A percentile compares a stretch with the other conserved stretches of the same genome.
Conservation (phyloP, 2,797 vertebrate species). For the Amazonetta brasiliensis region DNA sequence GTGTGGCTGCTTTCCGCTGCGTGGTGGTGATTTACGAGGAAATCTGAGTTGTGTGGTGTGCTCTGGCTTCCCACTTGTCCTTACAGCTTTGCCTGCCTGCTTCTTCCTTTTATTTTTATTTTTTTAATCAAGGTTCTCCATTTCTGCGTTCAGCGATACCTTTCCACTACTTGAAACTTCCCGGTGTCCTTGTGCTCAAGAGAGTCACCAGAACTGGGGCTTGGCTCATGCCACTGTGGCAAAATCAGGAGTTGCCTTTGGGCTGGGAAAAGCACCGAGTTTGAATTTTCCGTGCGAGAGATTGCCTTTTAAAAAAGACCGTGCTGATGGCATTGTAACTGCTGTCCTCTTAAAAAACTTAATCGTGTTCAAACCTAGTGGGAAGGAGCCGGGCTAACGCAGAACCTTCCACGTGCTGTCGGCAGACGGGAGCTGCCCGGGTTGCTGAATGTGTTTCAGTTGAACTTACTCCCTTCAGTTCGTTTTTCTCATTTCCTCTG, state of each 20-base stretch:
- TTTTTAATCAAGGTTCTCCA: background rate
- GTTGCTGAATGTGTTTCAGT: background rate
- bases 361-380: background rate
- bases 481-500: background rate
- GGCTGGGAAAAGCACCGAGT: conserved; percentile 41
- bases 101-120: background rate
- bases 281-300: conserved; percentile 60
- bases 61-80: background rate
- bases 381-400: background rate
- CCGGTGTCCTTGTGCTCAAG: background rate
- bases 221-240: background rate
- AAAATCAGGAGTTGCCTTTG: conserved; percentile 9
- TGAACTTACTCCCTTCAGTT: conserved; percentile 12
- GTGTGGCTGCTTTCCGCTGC: background rate
- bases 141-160: background rate
- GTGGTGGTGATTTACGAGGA: background rate
- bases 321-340: background rate
- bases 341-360: background rate
- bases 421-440: background rate
- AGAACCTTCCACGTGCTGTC: background rate
- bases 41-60: background rate
- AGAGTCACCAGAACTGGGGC: background rate
- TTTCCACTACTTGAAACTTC: background rate
- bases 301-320: background rate
- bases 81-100: background rate